Evolutionary conservation across 2,113 vertebrate genomes (phyloP).

Genomic region (Neotragus pygmaeus): DNA sequence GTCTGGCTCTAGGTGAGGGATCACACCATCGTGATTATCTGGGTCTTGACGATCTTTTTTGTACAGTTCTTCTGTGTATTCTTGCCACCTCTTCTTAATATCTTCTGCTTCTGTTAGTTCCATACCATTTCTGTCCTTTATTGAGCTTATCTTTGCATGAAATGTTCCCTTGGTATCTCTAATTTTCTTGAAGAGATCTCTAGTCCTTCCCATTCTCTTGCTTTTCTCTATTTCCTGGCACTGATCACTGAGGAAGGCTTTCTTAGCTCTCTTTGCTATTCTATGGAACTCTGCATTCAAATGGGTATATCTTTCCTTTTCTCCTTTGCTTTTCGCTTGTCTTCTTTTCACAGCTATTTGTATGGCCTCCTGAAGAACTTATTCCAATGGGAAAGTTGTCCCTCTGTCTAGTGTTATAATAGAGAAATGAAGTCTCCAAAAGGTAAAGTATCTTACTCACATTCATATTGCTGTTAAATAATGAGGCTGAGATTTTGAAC

Average conservation of each 20-base stretch:
- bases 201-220: not conserved
- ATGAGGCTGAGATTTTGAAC: not conserved
- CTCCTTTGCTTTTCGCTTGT: not conserved
- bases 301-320: not conserved
- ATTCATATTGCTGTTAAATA: not conserved
- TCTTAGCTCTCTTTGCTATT: not conserved
- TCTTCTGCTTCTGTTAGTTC: not conserved
- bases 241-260: not conserved
- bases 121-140: not conserved
- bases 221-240: not conserved
- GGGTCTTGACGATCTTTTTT: not conserved
- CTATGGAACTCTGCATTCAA: not conserved
- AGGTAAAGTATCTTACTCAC: not conserved
- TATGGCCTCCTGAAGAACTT: not conserved
- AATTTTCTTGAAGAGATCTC: not conserved
- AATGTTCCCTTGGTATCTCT: not conserved
- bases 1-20: not conserved
- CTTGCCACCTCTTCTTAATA: not conserved
- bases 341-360: not conserved
- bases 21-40: not conserved
- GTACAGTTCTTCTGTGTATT: not conserved
- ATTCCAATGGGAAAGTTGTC: not conserved
- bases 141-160: not conserved
- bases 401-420: not conserved
- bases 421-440: conserved; percentile 35